Base-by-base conservation (phyloP, 1,140 invertebrate species). In the Sycobia sp. region DNA sequence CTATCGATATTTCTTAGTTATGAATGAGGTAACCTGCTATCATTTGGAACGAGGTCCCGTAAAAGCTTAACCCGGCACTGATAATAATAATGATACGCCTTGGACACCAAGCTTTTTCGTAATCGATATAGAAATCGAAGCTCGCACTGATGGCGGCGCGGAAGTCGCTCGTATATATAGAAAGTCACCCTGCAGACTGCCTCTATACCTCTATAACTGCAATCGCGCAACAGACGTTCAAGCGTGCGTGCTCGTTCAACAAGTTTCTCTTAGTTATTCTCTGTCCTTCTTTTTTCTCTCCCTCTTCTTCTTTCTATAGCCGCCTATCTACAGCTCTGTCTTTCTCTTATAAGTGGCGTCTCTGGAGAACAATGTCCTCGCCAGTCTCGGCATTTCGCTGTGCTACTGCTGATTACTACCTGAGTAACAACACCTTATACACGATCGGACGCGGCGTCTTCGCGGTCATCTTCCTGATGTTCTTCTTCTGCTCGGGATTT, bases 161-260 rank as follows among this genome's bases (percentile, higher is more conserved):
- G 55, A 75, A 76, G 67, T 77, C 72, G 66, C 68, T 62, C 73
- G 73, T n/a, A n/a, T n/a, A n/a, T n/a, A n/a, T 71, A 71, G 71
- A 79, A 79, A 79, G 76, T 76, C 63, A 65, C 50, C 10, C 16
- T 27, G 20, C 62, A n/a, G n/a, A n/a, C 22, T 16, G 0, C 27
- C n/a, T n/a, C 39, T n/a, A 18, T 10, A 13, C 20, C 25, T 32
- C 44, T 14, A 22, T 25, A n/a, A n/a, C n/a, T n/a, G n/a, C n/a
- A n/a, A n/a, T n/a, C n/a, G n/a, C n/a, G n/a, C n/a, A n/a, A n/a
- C n/a, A n/a, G n/a, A n/a, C n/a, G n/a, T n/a, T n/a, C n/a, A n/a
- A n/a, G n/a, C n/a, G n/a, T n/a, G n/a, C n/a, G n/a, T n/a, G n/a
- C n/a, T n/a, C n/a, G n/a, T n/a, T n/a, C n/a, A n/a, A n/a, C n/a